These are phyloP conservation scores for Morus bassanus DNA, from an alignment of 2,797 vertebrate genomes.

Conservation along the genomic window DNA sequence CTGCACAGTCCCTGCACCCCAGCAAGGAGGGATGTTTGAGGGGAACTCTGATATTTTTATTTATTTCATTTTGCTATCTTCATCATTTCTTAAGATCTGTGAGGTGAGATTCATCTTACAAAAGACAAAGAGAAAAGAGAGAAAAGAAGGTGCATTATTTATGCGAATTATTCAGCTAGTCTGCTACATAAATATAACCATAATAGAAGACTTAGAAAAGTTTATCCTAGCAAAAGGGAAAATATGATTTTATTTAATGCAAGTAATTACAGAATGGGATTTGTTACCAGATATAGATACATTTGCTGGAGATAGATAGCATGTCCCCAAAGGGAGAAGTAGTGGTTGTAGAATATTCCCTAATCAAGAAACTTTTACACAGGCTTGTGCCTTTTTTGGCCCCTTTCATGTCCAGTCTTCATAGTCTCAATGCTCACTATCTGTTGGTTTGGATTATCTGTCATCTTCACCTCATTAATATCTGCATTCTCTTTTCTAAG, in stretches of 20 bases:
- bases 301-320: background rate
- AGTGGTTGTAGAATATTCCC: background rate
- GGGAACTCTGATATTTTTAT: background rate
- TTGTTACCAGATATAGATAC: background rate
- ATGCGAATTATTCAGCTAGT: background rate
- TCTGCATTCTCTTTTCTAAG: background rate
- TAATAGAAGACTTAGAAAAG: background rate
- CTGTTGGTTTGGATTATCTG: background rate
- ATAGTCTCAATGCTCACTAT: background rate
- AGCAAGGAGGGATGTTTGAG: background rate
- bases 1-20: accelerated
- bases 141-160: background rate
- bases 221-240: background rate
- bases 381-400: background rate
- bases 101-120: background rate
- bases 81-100: background rate
- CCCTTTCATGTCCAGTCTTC: background rate
- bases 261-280: background rate
- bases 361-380: background rate
- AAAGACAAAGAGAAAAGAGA: background rate
- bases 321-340: background rate
- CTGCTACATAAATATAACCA: background rate
- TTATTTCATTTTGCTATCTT: background rate
- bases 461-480: background rate
- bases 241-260: background rate